These are phyloP conservation scores for Leucophenga varia DNA, from an alignment of 1,140 invertebrate genomes.

Conservation along the genomic window DNA sequence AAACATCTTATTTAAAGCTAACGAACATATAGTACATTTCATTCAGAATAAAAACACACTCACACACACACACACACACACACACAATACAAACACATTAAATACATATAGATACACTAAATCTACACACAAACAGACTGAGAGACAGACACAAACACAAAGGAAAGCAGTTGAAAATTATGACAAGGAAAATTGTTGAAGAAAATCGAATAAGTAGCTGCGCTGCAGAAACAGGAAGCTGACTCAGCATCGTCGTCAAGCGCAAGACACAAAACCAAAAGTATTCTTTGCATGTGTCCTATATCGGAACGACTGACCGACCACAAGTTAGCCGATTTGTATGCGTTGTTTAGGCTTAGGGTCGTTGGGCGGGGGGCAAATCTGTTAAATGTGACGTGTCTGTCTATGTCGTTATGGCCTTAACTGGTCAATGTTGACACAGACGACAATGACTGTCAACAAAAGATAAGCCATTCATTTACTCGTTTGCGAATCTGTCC, in stretches of 20 bases:
- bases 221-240: constrained; percentile 10
- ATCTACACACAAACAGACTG: constrained; percentile 24
- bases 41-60: constrained; percentile 48
- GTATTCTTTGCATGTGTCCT: constrained; percentile 13
- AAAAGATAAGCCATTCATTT: constrained; percentile 53
- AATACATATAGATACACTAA: constrained; percentile 8
- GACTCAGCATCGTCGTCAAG: constrained; percentile 30
- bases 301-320: constrained; percentile 28
- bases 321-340: constrained; percentile 8
- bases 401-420: constrained; percentile 2
- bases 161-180: constrained; percentile 19
- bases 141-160: constrained; percentile 19
- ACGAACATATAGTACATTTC: no score
- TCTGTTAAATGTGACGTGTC: constrained; percentile 5
- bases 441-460: constrained; percentile 50
- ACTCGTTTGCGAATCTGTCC: background rate
- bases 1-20: no score
- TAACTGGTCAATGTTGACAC: constrained; percentile 52
- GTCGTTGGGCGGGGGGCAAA: no score
- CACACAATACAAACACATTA: background rate
- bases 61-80: constrained; percentile 22
- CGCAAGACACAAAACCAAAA: no score
- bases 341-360: no score
- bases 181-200: constrained; percentile 13
- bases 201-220: no score